Conservation (phyloP, 2,113 vertebrate species). For the Xiphophorus couchianus region DNA sequence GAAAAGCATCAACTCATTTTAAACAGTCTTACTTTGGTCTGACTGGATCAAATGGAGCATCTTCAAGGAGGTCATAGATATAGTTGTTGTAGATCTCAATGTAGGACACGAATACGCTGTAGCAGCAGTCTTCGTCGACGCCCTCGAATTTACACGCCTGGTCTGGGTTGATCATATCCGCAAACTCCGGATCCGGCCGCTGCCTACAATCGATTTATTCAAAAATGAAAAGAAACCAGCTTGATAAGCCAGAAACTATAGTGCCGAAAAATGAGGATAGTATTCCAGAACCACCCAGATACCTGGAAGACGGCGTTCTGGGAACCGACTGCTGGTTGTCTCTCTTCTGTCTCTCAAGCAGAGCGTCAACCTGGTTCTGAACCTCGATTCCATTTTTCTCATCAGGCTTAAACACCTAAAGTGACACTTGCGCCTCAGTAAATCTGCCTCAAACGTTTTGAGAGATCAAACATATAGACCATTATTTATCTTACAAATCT, state of each 20-base stretch:
- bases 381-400: constrained; percentile 96
- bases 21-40: constrained; percentile 88
- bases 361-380: constrained; percentile 91
- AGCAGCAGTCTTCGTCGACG: constrained; percentile 94
- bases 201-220: constrained; percentile 73
- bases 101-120: constrained; percentile 94
- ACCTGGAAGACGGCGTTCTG: constrained; percentile 88
- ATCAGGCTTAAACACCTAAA: constrained; percentile 94
- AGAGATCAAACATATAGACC: not conserved
- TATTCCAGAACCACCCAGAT: constrained; percentile 19
- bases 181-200: constrained; percentile 90
- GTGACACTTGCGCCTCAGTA: not conserved
- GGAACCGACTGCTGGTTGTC: constrained; percentile 81
- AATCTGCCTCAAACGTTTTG: not conserved
- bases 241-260: not conserved
- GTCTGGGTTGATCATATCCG: constrained; percentile 89
- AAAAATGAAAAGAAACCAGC: not conserved
- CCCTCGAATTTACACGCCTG: constrained; percentile 86
- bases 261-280: not conserved
- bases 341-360: constrained; percentile 92
- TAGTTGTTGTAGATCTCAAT: constrained; percentile 99
- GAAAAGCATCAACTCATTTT: not conserved
- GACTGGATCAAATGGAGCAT: constrained; percentile 85
- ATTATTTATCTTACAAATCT: constrained; percentile 84
- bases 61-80: constrained; percentile 95